Evolutionary conservation across 2,113 vertebrate genomes (phyloP).

Genomic region (Callospermophilus lateralis): DNA sequence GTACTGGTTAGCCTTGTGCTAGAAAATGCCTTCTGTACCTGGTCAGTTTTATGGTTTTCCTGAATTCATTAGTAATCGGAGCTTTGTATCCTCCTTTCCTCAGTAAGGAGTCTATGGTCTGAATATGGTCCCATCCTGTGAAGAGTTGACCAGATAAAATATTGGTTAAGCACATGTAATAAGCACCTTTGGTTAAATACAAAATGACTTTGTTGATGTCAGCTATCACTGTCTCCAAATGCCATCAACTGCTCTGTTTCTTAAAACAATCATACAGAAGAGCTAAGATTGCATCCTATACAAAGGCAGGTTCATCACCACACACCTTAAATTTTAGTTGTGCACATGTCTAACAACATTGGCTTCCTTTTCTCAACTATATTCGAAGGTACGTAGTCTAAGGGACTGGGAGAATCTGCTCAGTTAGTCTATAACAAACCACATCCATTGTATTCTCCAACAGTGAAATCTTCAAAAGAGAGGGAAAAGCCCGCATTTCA

Average conservation of each 20-base stretch:
- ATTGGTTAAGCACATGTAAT: constrained; percentile 69
- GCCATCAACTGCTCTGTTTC: constrained; percentile 62
- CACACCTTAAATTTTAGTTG: constrained; percentile 10
- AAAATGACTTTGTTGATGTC: constrained; percentile 59
- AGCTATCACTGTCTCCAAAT: constrained; percentile 70
- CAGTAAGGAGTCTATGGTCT: constrained; percentile 99
- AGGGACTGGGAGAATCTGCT: constrained; percentile 29
- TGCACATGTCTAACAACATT: background rate
- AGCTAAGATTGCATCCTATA: constrained; percentile 51
- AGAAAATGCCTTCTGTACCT: constrained; percentile 90
- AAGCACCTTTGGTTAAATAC: constrained; percentile 56
- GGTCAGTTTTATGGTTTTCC: constrained; percentile 99
- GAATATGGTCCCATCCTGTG: constrained; percentile 99
- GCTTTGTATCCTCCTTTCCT: constrained; percentile 99
- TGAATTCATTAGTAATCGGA: constrained; percentile 99
- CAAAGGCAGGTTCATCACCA: constrained; percentile 9
- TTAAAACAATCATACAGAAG: constrained; percentile 64
- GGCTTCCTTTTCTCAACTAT: constrained; percentile 44
- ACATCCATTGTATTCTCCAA: background rate
- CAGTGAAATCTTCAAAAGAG: constrained; percentile 49
- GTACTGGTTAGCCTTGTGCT: background rate
- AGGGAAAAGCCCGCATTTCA: constrained; percentile 11
- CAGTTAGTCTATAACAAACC: background rate
- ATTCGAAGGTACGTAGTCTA: constrained; percentile 9
- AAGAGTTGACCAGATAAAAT: constrained; percentile 79